phyloP scores from a whole-genome alignment of 2,113 vertebrate species.

The Cyanoliseus patagonus region DNA sequence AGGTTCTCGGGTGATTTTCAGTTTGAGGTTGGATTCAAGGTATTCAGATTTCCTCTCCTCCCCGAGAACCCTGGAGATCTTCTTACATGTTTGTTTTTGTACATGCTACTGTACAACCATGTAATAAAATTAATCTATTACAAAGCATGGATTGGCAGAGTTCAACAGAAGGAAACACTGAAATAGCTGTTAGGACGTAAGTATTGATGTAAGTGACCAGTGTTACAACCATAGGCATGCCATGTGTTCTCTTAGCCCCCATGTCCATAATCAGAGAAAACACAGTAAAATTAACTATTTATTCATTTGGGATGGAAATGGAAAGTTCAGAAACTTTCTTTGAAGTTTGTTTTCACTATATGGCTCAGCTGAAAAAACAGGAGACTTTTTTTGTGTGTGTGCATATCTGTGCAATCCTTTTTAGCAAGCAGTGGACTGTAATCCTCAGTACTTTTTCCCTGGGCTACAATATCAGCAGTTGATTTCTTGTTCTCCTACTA shows the following conservation, averaged over 20 bases:
- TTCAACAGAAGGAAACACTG: neutral
- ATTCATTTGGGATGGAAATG: neutral
- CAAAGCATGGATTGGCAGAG: neutral
- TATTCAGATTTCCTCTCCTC: neutral
- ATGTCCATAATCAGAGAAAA: neutral
- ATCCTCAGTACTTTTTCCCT: neutral
- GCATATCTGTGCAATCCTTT: neutral
- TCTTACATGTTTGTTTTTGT: neutral
- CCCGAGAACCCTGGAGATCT: fast-evolving
- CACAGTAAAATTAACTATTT: neutral
- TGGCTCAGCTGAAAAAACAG: neutral
- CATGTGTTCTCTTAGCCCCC: neutral
- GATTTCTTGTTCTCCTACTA: neutral
- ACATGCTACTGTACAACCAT: neutral
- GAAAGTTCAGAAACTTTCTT: neutral
- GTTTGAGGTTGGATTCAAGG: neutral
- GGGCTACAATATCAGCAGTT: neutral
- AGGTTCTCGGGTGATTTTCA: neutral
- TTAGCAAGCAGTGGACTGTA: neutral
- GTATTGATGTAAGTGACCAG: neutral
- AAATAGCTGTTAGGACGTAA: neutral
- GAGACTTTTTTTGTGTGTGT: neutral
- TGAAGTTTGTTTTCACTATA: neutral
- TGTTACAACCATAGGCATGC: neutral
- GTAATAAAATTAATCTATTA: neutral